Evolutionary conservation across 2,888 invertebrate species (phyloP).

Genomic region (Patella ulyssiponensis): DNA sequence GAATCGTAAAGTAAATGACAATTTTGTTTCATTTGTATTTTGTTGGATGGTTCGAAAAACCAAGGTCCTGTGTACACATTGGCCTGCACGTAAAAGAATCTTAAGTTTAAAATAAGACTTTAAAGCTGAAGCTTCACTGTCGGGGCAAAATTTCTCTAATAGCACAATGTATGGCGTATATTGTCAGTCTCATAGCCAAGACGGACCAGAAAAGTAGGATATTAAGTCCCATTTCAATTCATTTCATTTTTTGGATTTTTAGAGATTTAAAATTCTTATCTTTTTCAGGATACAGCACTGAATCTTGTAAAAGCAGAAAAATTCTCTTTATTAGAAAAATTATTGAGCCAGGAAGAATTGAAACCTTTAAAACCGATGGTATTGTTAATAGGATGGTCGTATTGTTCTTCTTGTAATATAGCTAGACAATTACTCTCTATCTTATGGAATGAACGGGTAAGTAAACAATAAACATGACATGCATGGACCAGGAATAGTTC

Average conservation of each 20-base stretch:
- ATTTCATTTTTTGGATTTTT: too few relatives aligned
- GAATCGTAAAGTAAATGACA: not conserved
- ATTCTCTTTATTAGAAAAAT: conserved; percentile 53
- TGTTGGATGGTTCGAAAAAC: too few relatives aligned
- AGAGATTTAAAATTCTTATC: too few relatives aligned
- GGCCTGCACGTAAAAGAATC: too few relatives aligned
- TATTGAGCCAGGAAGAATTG: conserved; percentile 60
- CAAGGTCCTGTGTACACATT: too few relatives aligned
- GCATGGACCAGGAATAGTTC: not conserved
- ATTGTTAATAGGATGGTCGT: conserved; percentile 64
- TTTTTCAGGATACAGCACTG: conserved; percentile 58
- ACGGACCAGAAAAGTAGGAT: too few relatives aligned
- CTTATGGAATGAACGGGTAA: conserved; percentile 57
- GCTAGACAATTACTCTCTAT: conserved; percentile 59
- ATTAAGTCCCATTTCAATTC: too few relatives aligned
- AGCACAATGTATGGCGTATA: too few relatives aligned
- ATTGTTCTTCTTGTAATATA: conserved; percentile 53
- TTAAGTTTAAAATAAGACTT: too few relatives aligned
- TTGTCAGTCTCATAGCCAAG: too few relatives aligned
- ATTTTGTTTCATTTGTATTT: not conserved
- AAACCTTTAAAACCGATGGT: conserved; percentile 61
- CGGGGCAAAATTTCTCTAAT: too few relatives aligned
- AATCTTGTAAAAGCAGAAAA: conserved; percentile 55
- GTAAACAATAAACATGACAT: not conserved
- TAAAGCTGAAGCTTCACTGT: too few relatives aligned